These are phyloP conservation scores for Erebia ligea DNA, from an alignment of 2,888 invertebrate species.

Conservation along the genomic window DNA sequence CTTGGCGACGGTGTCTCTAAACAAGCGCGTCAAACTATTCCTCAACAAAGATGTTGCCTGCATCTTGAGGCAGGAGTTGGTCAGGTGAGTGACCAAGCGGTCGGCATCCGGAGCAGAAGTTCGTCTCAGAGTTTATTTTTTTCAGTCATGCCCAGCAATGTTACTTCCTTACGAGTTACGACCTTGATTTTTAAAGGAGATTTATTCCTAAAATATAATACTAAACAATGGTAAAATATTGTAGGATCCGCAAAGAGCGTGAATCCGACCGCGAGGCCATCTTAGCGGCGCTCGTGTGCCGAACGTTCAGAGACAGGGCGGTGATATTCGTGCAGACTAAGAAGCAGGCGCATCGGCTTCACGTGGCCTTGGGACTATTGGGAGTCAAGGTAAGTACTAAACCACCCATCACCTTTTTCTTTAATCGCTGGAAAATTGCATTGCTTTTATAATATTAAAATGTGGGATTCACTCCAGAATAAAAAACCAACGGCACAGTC, in stretches of 20 bases:
- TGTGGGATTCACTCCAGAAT: no score
- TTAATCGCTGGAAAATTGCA: no score
- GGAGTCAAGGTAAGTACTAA: constrained; percentile 88
- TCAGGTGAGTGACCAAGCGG: constrained; percentile 77
- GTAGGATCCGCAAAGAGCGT: constrained; percentile 91
- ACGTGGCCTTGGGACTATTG: constrained; percentile 94
- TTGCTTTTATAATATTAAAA: no score
- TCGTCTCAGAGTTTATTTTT: constrained; percentile 82
- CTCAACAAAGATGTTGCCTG: constrained; percentile 98
- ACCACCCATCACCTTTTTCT: neutral
- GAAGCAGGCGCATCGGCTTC: constrained; percentile 96
- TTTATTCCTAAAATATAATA: neutral
- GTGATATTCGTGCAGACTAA: constrained; percentile 99
- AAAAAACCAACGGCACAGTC: no score
- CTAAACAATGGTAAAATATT: neutral
- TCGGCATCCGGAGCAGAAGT: no score
- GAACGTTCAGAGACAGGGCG: constrained; percentile 95
- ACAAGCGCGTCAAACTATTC: constrained; percentile 96
- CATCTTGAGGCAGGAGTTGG: constrained; percentile 97
- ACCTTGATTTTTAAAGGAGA: neutral
- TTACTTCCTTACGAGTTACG: neutral
- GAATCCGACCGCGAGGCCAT: constrained; percentile 97
- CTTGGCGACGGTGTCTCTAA: constrained; percentile 95
- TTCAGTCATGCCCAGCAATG: no score
- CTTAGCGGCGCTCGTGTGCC: constrained; percentile 78